Evolutionary conservation across 2,113 vertebrate species (phyloP), one percentile per base, ranked within the genome.

Genomic region (Rhinogobius similis): DNA sequence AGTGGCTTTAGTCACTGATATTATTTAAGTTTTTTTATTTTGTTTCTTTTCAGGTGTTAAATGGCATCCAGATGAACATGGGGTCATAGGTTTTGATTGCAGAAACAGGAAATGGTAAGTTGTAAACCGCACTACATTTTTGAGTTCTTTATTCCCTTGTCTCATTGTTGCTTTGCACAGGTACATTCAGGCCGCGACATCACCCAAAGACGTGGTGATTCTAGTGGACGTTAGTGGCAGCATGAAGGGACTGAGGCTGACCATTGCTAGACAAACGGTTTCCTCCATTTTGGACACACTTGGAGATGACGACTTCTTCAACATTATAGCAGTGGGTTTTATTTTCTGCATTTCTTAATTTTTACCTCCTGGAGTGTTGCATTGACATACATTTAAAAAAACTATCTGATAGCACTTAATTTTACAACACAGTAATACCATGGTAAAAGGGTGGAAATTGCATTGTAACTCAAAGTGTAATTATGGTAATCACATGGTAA

Each of bases 181-280:
- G 98, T 99, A 99, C 68, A 99, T 99, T 79, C 98, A 99, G 88
- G 97, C 98, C 71, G 97, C 98, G 0, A 99, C 98, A 18, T 99
- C 98, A 82, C 97, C 98, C 0, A 99, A 99, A 86, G 98, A 99
- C 27, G 96, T 99, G 21, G 94, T 99, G 10, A 98, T 99, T 86
- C 90, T 99, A 79, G 96, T 99, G 0, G 98, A 99, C 14, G 96
- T 98, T 36, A 99, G 98, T 46, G 98, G 97, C 52, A 99, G 98
- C 68, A 99, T 99, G 98, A 99, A 99, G 86, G 98, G 98, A 1
- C 93, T 99, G 48, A 95, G 98, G 61, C 79, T 99, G 85, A 99
- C 98, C 53, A 99, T 99, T 1, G 98, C 98, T 5, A 95, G 98
- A 63, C 98, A 99, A 83, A 99, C 97, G 0, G 97, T 98, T 52